Conservation (phyloP, 92 coral and sea anemone species). For the Palythoa heliodiscus region DNA sequence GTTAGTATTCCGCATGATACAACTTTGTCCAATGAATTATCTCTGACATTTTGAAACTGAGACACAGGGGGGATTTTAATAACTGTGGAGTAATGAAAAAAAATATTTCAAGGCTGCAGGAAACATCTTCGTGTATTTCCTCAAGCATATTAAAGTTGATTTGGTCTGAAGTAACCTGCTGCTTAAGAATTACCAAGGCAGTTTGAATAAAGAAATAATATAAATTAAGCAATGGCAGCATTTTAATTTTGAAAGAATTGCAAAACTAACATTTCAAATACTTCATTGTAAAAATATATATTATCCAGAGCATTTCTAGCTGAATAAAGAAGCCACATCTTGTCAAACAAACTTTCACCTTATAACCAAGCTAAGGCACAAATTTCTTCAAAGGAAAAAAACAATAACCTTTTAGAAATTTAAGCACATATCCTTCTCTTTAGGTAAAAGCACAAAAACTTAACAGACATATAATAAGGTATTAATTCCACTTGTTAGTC, state of each 20-base stretch:
- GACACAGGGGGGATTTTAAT: not conserved
- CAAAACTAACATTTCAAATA: not conserved
- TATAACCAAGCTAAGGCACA: too few relatives aligned
- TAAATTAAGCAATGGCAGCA: not conserved
- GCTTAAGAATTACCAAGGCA: not conserved
- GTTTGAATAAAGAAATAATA: not conserved
- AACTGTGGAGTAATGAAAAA: not conserved
- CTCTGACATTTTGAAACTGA: not conserved
- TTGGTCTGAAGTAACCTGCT: constrained; percentile 2
- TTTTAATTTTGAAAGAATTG: not conserved
- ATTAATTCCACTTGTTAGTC: not conserved
- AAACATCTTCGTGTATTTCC: constrained; percentile 2
- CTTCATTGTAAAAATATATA: not conserved
- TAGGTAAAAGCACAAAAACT: not conserved
- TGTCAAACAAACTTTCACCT: not conserved
- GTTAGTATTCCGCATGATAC: not conserved
- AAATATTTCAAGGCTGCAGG: constrained; percentile 18
- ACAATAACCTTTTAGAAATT: not conserved
- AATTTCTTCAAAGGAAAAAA: not conserved
- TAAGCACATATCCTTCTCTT: not conserved
- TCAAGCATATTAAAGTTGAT: constrained; percentile 6
- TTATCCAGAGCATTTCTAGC: not conserved
- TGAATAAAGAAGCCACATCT: not conserved
- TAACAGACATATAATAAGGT: constrained; percentile 8
- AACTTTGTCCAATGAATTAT: not conserved